phyloP scores from a whole-genome alignment of 2,888 invertebrate species.

The Amiota minor region DNA sequence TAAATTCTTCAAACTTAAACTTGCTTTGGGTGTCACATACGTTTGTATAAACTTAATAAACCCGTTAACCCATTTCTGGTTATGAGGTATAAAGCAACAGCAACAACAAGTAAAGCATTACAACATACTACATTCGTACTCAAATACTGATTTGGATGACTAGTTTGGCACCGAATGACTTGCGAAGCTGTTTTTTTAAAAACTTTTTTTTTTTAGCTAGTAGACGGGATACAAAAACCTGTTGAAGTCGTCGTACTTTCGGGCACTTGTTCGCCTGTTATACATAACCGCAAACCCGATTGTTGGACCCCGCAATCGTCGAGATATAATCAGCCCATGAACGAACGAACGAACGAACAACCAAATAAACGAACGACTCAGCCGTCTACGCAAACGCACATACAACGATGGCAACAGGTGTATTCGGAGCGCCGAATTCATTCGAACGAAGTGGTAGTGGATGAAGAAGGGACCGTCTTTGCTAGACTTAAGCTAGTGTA shows the following conservation, averaged over 20 bases:
- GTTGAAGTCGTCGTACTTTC: conserved; percentile 21
- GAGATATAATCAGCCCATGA: neutral
- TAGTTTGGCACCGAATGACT: too few species aligned
- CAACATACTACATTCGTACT: too few species aligned
- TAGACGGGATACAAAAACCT: conserved; percentile 6
- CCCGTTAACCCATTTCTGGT: too few species aligned
- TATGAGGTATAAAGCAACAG: too few species aligned
- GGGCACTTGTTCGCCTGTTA: conserved; percentile 16
- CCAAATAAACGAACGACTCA: neutral
- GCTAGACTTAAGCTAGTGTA: neutral
- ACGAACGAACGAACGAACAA: neutral
- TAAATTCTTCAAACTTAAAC: too few species aligned
- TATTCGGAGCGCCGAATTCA: neutral
- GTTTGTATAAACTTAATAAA: too few species aligned
- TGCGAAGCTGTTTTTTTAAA: too few species aligned
- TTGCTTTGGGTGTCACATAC: too few species aligned
- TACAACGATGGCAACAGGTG: conserved; percentile 14
- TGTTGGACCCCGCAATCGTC: neutral
- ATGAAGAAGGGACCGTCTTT: neutral
- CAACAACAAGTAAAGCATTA: too few species aligned
- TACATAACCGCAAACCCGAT: neutral
- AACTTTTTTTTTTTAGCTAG: too few species aligned
- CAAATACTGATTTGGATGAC: too few species aligned
- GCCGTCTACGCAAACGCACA: conserved; percentile 15
- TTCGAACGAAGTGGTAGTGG: neutral